Conservation (phyloP, 2,888 invertebrate species). For the Cephus sareptanus region DNA sequence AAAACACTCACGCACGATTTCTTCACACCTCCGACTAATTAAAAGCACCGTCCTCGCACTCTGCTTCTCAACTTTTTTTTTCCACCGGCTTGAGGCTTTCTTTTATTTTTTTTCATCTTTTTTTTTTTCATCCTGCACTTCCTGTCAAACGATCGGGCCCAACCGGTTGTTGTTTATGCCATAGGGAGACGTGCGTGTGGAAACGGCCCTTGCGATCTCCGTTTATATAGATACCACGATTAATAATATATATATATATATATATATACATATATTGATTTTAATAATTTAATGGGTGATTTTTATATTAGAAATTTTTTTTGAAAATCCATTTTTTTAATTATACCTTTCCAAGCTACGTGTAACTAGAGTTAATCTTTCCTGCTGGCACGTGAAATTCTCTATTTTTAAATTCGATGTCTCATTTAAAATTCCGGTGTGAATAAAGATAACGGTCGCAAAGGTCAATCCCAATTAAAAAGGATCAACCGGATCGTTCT, state of each 20-base stretch:
- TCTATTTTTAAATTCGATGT: no score
- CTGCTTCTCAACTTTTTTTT: conserved; percentile 15
- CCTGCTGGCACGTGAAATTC: neutral
- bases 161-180: conserved; percentile 18
- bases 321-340: no score
- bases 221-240: no score
- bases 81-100: conserved; percentile 21
- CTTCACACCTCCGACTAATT: conserved; percentile 59
- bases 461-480: no score
- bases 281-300: no score
- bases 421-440: no score
- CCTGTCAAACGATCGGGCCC: conserved; percentile 2
- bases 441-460: no score
- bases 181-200: neutral
- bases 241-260: neutral
- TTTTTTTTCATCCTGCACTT: conserved; percentile 15
- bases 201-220: no score
- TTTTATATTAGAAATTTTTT: neutral
- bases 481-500: neutral
- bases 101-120: conserved; percentile 20
- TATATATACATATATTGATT: neutral
- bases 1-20: conserved; percentile 49
- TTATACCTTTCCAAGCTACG: conserved; percentile 3
- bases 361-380: conserved; percentile 8
- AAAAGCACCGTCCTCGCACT: conserved; percentile 49